Conservation (phyloP, 2,888 invertebrate species). For the Drosophila helvetica region DNA sequence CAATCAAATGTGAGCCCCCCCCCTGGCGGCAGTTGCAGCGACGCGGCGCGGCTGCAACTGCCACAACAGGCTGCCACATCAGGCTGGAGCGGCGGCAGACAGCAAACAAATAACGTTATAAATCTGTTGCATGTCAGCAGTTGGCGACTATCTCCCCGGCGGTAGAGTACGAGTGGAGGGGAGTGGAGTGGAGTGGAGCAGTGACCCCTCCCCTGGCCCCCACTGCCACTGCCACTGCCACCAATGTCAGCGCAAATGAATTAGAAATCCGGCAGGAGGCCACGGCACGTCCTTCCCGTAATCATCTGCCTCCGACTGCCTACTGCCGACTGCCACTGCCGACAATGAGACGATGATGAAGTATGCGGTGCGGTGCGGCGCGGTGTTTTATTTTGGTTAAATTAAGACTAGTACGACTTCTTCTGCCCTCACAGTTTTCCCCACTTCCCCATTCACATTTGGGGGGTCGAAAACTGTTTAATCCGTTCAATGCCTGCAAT, state of each 20-base stretch:
- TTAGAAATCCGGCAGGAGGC: slow-evolving; percentile 35
- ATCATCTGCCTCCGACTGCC: not conserved
- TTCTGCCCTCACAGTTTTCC: no score
- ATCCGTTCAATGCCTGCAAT: not conserved
- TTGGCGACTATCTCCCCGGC: slow-evolving; percentile 14
- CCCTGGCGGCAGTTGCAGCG: slow-evolving; percentile 27
- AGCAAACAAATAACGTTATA: slow-evolving; percentile 51
- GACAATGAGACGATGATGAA: not conserved
- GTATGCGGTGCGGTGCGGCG: no score
- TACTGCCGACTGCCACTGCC: not conserved
- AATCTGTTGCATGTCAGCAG: slow-evolving; percentile 59
- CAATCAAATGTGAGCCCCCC: slow-evolving; percentile 37
- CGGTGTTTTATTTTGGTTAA: not conserved
- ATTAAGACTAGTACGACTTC: not conserved
- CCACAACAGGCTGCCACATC: slow-evolving; percentile 30
- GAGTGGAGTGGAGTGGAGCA: not conserved
- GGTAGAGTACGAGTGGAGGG: not conserved
- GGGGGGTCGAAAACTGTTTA: not conserved
- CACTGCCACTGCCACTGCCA: slow-evolving; percentile 4
- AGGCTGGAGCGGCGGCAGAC: slow-evolving; percentile 21
- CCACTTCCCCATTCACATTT: not conserved
- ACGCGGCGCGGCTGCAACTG: not conserved
- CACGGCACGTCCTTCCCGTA: not conserved
- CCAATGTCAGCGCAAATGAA: slow-evolving; percentile 48
- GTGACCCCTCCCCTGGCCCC: not conserved